Percentiles rank a stretch among this genome's conserved stretches.
phyloP scores from a whole-genome alignment of 2,888 invertebrate species.

The Caprella mutica region DNA sequence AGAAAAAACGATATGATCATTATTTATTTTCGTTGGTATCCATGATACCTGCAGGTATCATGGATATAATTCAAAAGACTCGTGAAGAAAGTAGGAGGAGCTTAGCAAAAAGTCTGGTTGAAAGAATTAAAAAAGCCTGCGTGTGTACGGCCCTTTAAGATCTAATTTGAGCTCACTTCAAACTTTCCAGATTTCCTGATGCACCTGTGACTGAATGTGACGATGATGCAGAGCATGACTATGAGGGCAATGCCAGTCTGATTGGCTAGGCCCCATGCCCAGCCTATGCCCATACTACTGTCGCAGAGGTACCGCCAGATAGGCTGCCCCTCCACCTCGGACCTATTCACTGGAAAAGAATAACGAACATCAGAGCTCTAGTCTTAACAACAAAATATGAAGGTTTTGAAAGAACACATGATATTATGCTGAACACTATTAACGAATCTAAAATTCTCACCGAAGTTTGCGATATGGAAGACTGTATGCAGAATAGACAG shows the following conservation, averaged over 20 bases:
- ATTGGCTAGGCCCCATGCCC: constrained; percentile 35
- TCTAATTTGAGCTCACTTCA: constrained; percentile 29
- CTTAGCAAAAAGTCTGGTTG: not conserved
- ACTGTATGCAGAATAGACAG: constrained; percentile 35
- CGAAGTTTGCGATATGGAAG: constrained; percentile 36
- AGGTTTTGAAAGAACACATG: not conserved
- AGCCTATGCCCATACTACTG: constrained; percentile 38
- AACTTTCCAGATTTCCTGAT: constrained; percentile 36
- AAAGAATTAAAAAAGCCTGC: not conserved
- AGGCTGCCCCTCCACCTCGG: constrained; percentile 23
- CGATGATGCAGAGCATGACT: constrained; percentile 35
- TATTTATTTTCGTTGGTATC: too few species aligned
- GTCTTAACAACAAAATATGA: not conserved
- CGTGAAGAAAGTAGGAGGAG: too few species aligned
- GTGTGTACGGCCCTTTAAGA: not conserved
- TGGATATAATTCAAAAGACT: too few species aligned
- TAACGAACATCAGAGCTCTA: constrained; percentile 2
- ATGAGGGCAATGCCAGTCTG: constrained; percentile 35
- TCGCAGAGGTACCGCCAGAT: constrained; percentile 33
- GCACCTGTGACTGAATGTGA: constrained; percentile 35
- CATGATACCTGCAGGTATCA: too few species aligned
- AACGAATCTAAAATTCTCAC: constrained; percentile 26
- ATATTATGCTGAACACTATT: not conserved
- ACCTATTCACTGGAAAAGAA: constrained; percentile 22
- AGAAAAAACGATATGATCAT: too few species aligned